phyloP scores from a whole-genome alignment of 2,797 vertebrate genomes.

The Novumbra hubbsi region DNA sequence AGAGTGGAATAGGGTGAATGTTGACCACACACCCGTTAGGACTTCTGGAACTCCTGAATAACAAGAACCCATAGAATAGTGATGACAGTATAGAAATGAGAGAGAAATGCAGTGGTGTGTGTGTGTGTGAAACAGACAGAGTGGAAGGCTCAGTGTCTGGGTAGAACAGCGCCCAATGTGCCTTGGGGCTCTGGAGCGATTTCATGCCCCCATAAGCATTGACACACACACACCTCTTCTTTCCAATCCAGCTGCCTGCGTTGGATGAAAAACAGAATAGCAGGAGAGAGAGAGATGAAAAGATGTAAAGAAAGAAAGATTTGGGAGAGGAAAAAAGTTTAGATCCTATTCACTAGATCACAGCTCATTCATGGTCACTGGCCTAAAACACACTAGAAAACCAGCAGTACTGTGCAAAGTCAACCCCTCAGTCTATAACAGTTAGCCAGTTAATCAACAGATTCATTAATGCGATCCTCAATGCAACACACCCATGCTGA shows the following conservation, averaged over 20 bases:
- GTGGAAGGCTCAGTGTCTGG: constrained; percentile 49
- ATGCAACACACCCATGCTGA: constrained; percentile 47
- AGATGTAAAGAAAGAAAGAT: neutral
- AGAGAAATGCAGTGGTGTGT: constrained; percentile 5
- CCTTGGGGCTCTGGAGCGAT: constrained; percentile 71
- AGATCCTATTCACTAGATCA: neutral
- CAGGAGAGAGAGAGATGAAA: constrained; percentile 40
- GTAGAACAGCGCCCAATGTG: constrained; percentile 49
- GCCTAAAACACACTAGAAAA: neutral
- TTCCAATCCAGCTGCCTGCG: constrained; percentile 51
- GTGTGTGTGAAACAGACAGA: constrained; percentile 33
- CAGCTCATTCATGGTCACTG: neutral
- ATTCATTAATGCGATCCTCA: constrained; percentile 6
- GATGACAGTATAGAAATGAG: constrained; percentile 16
- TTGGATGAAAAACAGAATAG: constrained; percentile 42
- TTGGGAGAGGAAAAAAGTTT: neutral
- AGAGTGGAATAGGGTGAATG: too few relatives aligned
- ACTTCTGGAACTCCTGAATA: constrained; percentile 21
- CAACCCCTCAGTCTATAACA: neutral
- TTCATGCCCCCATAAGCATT: constrained; percentile 81
- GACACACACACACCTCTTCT: constrained; percentile 40
- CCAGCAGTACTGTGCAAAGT: neutral
- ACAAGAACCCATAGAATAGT: constrained; percentile 4
- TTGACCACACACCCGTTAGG: constrained; percentile 30
- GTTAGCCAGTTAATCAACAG: neutral